Conservation (phyloP, 2,888 invertebrate genomes). For the Eupithecia abbreviata region DNA sequence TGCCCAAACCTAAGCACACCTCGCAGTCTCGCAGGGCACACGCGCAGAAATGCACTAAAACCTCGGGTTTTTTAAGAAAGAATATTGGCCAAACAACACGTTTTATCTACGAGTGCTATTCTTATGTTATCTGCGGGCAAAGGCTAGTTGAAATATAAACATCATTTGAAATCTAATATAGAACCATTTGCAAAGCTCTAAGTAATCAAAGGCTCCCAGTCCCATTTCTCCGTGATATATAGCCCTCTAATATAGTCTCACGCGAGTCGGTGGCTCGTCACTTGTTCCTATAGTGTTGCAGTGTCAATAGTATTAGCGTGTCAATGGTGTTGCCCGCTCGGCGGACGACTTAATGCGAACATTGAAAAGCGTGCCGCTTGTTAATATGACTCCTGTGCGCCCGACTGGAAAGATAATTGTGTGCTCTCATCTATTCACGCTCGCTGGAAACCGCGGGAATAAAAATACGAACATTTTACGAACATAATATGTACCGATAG, state of each 20-base stretch:
- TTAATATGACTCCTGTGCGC: conserved; percentile 23
- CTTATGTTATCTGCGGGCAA: no score
- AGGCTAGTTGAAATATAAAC: no score
- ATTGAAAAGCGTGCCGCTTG: conserved; percentile 28
- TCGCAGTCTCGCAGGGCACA: no score
- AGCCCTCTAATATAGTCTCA: background rate
- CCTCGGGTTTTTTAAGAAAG: no score
- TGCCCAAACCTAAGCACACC: no score
- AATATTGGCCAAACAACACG: no score
- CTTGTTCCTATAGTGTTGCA: background rate
- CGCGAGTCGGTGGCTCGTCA: conserved; percentile 6
- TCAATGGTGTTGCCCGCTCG: conserved; percentile 34
- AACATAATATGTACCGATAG: no score
- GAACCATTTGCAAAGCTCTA: no score
- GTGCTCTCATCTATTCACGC: conserved; percentile 19
- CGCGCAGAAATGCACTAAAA: no score
- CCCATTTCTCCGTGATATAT: background rate
- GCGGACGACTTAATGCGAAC: conserved; percentile 31
- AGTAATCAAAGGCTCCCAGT: no score
- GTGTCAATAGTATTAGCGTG: background rate
- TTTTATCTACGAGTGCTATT: no score
- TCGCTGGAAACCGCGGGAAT: conserved; percentile 2
- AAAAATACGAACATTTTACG: background rate
- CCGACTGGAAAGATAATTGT: conserved; percentile 25
- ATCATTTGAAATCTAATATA: no score